Conservation (phyloP, 1,140 invertebrate species). For the Drosophila mayri region DNA sequence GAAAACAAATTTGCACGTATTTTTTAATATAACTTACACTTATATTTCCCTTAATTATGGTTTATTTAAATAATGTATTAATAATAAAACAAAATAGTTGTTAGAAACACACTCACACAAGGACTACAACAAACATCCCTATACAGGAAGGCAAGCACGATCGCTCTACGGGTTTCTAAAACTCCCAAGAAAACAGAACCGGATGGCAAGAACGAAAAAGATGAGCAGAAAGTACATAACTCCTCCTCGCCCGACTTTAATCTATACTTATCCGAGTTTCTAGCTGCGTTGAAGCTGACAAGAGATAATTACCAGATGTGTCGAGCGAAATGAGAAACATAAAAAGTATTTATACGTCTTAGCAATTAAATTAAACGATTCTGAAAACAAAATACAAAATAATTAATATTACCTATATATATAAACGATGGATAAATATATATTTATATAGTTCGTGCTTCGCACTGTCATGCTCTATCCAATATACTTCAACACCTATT, state of each 20-base stretch:
- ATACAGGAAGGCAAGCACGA: slow-evolving; percentile 57
- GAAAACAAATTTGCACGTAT: slow-evolving; percentile 47
- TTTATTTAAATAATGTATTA: slow-evolving; percentile 76
- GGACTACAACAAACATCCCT: slow-evolving; percentile 35
- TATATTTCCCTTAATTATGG: slow-evolving; percentile 70
- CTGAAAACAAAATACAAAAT: slow-evolving; percentile 73
- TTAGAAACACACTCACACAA: slow-evolving; percentile 47
- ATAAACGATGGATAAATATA: slow-evolving; percentile 69
- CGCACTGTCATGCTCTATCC: slow-evolving; percentile 45
- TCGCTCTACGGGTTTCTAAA: slow-evolving; percentile 72
- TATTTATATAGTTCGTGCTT: slow-evolving; percentile 70
- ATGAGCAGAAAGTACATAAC: slow-evolving; percentile 38
- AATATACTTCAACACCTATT: slow-evolving; percentile 35
- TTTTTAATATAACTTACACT: slow-evolving; percentile 69
- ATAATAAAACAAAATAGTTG: slow-evolving; percentile 74
- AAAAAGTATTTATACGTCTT: slow-evolving; percentile 79
- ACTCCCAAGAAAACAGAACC: slow-evolving; percentile 32
- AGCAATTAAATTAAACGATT: slow-evolving; percentile 77
- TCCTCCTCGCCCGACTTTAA: slow-evolving; percentile 16
- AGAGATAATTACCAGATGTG: slow-evolving; percentile 43
- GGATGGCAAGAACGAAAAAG: slow-evolving; percentile 7
- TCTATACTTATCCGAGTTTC: slow-evolving; percentile 25
- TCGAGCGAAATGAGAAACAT: slow-evolving; percentile 53
- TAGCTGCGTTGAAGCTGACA: slow-evolving; percentile 24
- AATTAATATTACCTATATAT: slow-evolving; percentile 68